A percentile compares a stretch with the other conserved stretches of the same genome.
Conservation (phyloP, 2,888 invertebrate genomes). For the Molorchus minor region DNA sequence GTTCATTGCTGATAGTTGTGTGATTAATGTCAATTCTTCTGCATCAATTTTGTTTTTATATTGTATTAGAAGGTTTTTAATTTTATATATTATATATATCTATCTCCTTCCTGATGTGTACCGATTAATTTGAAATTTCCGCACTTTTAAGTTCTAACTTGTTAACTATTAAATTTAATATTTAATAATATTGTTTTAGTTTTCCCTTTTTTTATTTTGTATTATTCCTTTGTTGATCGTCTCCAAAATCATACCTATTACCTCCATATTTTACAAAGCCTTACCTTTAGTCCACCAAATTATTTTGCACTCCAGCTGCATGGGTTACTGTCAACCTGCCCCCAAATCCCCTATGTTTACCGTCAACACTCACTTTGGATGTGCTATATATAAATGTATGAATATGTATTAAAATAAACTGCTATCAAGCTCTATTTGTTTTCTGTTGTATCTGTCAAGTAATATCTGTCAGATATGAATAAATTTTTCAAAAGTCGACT, state of each 20-base stretch:
- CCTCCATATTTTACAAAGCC: constrained; percentile 49
- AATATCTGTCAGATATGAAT: constrained; percentile 63
- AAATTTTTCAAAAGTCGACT: constrained; percentile 61
- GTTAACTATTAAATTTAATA: constrained; percentile 62
- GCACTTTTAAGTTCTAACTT: constrained; percentile 61
- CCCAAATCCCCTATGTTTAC: constrained; percentile 57
- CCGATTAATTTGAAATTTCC: constrained; percentile 59
- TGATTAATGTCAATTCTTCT: constrained; percentile 57
- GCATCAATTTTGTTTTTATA: constrained; percentile 49
- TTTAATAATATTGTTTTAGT: constrained; percentile 62
- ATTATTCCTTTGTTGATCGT: constrained; percentile 57
- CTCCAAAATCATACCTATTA: constrained; percentile 46
- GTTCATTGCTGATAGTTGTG: constrained; percentile 56
- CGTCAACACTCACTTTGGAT: constrained; percentile 64
- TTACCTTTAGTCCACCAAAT: constrained; percentile 57
- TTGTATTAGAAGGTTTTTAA: constrained; percentile 43
- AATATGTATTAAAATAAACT: constrained; percentile 65
- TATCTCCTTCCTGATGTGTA: constrained; percentile 54
- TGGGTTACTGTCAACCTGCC: constrained; percentile 56
- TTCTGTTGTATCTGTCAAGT: constrained; percentile 64
- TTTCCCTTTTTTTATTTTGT: constrained; percentile 54
- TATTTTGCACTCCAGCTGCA: constrained; percentile 61
- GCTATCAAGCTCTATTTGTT: constrained; percentile 65
- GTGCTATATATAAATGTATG: constrained; percentile 66
- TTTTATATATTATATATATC: constrained; percentile 51